Evolutionary conservation across 2,113 vertebrate genomes (phyloP).

Genomic region (Podiceps cristatus): DNA sequence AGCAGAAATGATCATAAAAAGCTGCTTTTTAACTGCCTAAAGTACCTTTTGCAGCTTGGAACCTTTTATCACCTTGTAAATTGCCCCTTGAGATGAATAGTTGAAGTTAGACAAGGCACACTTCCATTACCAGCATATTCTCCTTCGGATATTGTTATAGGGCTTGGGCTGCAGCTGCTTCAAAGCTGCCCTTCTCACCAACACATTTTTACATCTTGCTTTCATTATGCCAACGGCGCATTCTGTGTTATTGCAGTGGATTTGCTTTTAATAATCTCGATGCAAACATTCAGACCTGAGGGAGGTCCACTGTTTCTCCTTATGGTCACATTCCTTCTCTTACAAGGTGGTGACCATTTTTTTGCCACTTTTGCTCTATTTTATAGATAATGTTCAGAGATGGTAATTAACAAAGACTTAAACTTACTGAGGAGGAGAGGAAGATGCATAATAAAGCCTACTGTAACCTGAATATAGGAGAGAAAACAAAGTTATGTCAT

Average conservation of each 20-base stretch:
- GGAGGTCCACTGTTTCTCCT: constrained; percentile 39
- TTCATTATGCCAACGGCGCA: constrained; percentile 53
- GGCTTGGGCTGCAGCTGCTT: constrained; percentile 62
- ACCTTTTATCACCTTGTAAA: constrained; percentile 79
- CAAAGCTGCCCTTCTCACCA: constrained; percentile 63
- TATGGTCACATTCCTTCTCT: constrained; percentile 5
- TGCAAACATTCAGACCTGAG: constrained; percentile 27
- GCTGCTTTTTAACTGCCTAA: constrained; percentile 67
- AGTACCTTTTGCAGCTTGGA: constrained; percentile 75
- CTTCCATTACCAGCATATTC: constrained; percentile 62
- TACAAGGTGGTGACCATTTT: constrained; percentile 7
- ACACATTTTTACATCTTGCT: constrained; percentile 73
- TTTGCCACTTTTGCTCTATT: constrained; percentile 25
- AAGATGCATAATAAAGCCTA: constrained; percentile 27
- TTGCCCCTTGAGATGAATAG: constrained; percentile 70
- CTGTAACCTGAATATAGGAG: constrained; percentile 23
- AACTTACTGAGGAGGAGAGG: constrained; percentile 38
- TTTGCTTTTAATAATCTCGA: constrained; percentile 61
- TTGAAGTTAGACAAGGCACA: constrained; percentile 51
- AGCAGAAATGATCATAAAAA: constrained; percentile 73
- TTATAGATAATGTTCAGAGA: constrained; percentile 8
- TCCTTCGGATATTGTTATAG: constrained; percentile 46
- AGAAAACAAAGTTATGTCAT: constrained; percentile 63
- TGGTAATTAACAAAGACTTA: not conserved
- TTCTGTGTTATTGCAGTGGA: constrained; percentile 48